phyloP scores from a whole-genome alignment of 2,797 vertebrate species.

The Fundulus diaphanus region DNA sequence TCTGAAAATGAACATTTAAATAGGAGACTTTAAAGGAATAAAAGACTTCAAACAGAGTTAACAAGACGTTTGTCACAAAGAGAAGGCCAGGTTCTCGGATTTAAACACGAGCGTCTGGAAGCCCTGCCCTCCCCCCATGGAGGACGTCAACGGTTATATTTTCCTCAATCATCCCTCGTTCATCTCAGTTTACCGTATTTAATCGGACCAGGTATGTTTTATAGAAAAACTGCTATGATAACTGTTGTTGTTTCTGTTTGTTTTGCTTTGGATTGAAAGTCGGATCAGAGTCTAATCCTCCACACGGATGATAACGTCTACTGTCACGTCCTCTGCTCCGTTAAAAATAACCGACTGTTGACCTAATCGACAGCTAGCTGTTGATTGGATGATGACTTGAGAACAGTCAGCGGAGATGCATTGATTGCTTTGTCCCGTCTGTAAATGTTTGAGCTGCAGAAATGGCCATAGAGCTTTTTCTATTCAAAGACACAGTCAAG shows the following conservation, averaged over 20 bases:
- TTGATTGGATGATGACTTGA: conserved; percentile 2
- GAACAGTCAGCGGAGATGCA: conserved; percentile 38
- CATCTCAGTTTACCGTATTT: not conserved
- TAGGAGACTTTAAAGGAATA: no score
- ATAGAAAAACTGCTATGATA: not conserved
- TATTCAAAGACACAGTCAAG: not conserved
- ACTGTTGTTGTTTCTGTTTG: no score
- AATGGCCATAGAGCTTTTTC: not conserved
- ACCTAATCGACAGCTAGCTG: not conserved
- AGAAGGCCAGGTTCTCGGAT: no score
- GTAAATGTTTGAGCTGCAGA: conserved; percentile 18
- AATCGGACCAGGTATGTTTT: not conserved
- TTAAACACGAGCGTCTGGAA: no score
- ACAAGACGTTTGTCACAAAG: no score
- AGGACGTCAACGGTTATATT: not conserved
- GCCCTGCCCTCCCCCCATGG: no score
- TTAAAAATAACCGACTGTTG: conserved; percentile 15
- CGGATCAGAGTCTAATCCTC: conserved; percentile 12
- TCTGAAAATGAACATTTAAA: no score
- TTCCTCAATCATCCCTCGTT: not conserved
- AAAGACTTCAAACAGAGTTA: no score
- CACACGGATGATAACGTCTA: conserved; percentile 25
- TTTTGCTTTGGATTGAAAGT: not conserved
- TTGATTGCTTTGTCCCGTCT: not conserved
- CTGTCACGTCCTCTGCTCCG: conserved; percentile 27